Conservation (phyloP, 2,888 invertebrate species). For the Rhamphomyia laevipes region DNA sequence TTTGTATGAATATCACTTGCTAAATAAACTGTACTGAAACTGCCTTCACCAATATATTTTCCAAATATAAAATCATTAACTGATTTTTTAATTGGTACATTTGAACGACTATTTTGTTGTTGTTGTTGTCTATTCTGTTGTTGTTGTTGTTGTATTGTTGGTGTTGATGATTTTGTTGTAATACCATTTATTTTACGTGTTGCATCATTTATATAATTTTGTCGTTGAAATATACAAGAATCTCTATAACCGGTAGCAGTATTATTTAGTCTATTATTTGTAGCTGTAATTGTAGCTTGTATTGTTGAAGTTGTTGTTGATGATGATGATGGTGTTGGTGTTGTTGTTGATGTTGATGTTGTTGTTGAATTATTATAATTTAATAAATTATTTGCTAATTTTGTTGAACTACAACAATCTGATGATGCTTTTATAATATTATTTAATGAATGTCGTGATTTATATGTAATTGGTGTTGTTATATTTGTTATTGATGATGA, state of each 20-base stretch:
- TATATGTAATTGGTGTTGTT: constrained; percentile 14
- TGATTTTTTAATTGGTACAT: constrained; percentile 26
- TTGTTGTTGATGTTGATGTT: constrained; percentile 11
- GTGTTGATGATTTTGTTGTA: constrained; percentile 5
- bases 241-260: background rate
- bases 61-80: constrained; percentile 91
- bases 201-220: background rate
- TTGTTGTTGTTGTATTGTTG: constrained; percentile 14
- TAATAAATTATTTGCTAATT: background rate
- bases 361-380: constrained; percentile 2
- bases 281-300: constrained; percentile 6
- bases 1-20: constrained; percentile 83
- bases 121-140: constrained; percentile 15
- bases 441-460: constrained; percentile 20
- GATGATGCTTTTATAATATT: constrained; percentile 7
- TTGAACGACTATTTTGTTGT: background rate
- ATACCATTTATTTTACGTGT: background rate
- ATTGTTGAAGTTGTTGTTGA: background rate
- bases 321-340: background rate
- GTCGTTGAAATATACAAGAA: background rate
- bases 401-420: constrained; percentile 16
- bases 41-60: constrained; percentile 92
- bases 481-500: constrained; percentile 12
- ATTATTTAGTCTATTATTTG: background rate
- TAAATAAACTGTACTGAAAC: constrained; percentile 90